Conservation (phyloP, 1,140 invertebrate genomes). For the Mamestra configurata region DNA sequence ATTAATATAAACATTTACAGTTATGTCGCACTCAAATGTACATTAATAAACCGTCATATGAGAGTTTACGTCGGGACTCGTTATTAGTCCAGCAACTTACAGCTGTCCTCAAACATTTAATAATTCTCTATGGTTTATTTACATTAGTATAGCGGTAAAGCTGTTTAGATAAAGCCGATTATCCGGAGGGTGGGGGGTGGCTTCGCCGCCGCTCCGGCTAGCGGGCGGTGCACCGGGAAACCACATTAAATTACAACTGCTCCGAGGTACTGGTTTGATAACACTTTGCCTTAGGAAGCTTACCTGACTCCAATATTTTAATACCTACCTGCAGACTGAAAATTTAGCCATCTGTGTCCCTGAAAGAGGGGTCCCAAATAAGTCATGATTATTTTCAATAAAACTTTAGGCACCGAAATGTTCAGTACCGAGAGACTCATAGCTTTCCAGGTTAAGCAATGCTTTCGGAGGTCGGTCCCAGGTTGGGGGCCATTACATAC, state of each 20-base stretch:
- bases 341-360: not conserved
- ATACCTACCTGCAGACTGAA: not conserved
- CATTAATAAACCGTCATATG: not conserved
- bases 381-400: too few relatives aligned
- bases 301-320: not conserved
- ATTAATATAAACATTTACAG: too few relatives aligned
- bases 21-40: too few relatives aligned
- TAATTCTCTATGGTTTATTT: not conserved
- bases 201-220: not conserved
- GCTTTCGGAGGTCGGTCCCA: too few relatives aligned
- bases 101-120: not conserved
- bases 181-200: not conserved
- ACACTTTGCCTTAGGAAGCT: not conserved
- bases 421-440: too few relatives aligned
- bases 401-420: too few relatives aligned
- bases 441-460: too few relatives aligned
- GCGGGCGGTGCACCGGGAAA: not conserved
- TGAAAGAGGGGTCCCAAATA: too few relatives aligned
- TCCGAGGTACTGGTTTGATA: not conserved
- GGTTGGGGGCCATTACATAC: too few relatives aligned
- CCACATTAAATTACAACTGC: constrained; percentile 21
- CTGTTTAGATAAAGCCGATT: not conserved
- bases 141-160: not conserved
- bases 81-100: not conserved
- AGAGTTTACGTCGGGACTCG: not conserved